Evolutionary conservation across 2,797 vertebrate species (phyloP), one percentile per base, ranked within the genome.

Genomic region (Sebastes jordani): DNA sequence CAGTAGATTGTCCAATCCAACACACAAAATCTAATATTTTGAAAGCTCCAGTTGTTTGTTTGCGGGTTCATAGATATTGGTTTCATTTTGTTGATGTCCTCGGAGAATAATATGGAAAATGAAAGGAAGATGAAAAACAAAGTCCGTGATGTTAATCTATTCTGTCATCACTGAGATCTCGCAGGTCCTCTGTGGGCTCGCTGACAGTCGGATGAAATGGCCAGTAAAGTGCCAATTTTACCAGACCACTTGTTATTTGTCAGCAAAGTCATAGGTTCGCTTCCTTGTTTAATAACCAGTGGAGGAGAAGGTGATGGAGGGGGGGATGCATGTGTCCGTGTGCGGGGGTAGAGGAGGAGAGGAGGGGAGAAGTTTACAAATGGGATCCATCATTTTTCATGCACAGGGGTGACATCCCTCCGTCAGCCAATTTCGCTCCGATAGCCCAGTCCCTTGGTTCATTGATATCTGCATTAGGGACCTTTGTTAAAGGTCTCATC

Each of bases 401-500:
- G 93, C 94, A 66, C 90, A 73, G 89, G 83, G 90, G 93, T 96
- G 95, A 96, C 95, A 95, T 95, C 91, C 89, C 91, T 89, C 95
- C 84, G 90, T 96, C 95, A 96, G 94, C 95, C 94, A 95, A 94
- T 95, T 95, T 95, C 87, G 73, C 93, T 93, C 83, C 86, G 79
- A 95, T 95, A 95, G 94, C 95, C 91, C 86, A 23, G 92, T 93
- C 93, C 90, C 92, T 82, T 95, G 95, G 91, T 96, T 96, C 95
- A 96, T 95, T 96, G 94, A 96, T 96, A 95, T 95, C 95, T 96
- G 93, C 93, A 95, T 96, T 95, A 95, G 95, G 92, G 95, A 95
- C 95, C 95, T 96, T 95, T 96, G 95, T 95, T 95, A 95, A 95
- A 96, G 95, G 95, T 96, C 96, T 96, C 95, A 96, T 96, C 95